Percentiles rank a stretch among this genome's conserved stretches.
These are phyloP conservation scores for Anniella stebbinsi DNA, from an alignment of 2,797 vertebrate genomes.

Conservation along the genomic window DNA sequence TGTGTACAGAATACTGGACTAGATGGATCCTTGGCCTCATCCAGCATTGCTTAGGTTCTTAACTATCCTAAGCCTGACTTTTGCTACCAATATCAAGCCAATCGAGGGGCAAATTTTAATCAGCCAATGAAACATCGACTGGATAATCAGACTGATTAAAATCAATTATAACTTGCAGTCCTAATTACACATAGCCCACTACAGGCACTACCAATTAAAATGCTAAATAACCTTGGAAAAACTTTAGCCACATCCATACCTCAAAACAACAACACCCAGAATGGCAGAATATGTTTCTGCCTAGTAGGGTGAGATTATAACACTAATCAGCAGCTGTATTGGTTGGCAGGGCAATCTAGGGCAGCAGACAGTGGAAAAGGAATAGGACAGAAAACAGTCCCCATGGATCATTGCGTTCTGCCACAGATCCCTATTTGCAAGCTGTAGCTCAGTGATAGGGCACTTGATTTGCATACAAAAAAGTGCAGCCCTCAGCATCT, in stretches of 20 bases:
- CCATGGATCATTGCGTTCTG: not conserved
- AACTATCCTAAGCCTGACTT: not conserved
- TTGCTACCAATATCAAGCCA: not conserved
- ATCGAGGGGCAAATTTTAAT: constrained; percentile 8
- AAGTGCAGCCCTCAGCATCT: not conserved
- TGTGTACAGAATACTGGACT: no score
- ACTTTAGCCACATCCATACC: no score
- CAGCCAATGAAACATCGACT: not conserved
- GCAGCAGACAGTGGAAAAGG: not conserved
- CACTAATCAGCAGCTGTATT: not conserved
- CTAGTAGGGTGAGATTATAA: not conserved
- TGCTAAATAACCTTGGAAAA: not conserved
- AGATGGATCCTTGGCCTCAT: no score
- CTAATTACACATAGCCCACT: constrained; percentile 16
- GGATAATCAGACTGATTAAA: constrained; percentile 19
- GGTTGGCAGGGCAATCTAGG: no score
- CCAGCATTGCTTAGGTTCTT: no score
- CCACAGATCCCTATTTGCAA: not conserved
- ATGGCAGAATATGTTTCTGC: not conserved
- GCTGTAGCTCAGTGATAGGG: no score
- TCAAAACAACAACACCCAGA: not conserved
- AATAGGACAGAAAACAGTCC: not conserved
- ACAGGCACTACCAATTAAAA: not conserved
- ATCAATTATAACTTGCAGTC: not conserved
- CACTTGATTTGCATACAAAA: not conserved